A percentile compares a stretch with the other conserved stretches of the same genome.
phyloP scores from a whole-genome alignment of 1,140 invertebrate species.

The Rhopalosiphum maidis region DNA sequence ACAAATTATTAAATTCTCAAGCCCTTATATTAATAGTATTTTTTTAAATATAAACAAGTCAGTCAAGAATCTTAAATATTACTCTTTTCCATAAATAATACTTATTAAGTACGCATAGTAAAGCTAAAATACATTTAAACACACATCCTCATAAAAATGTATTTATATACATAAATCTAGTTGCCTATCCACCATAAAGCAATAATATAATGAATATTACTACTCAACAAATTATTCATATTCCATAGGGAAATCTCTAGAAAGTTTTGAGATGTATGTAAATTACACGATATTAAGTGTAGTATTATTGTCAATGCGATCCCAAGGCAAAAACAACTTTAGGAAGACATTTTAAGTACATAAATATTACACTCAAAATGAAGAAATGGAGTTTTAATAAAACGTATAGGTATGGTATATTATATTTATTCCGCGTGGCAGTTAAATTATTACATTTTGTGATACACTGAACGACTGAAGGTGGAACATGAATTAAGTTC shows the following conservation, averaged over 20 bases:
- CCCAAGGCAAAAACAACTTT: background rate
- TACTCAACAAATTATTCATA: slow-evolving; percentile 1
- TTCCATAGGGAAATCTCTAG: background rate
- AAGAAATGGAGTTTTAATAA: background rate
- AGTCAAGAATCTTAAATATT: background rate
- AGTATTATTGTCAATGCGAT: background rate
- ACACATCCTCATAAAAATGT: no score
- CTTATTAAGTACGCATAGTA: background rate
- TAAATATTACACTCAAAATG: background rate
- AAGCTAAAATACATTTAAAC: background rate
- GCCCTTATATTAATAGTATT: background rate
- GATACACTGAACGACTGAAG: background rate
- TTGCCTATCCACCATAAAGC: background rate
- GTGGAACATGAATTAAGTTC: background rate
- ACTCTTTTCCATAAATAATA: background rate
- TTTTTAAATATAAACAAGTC: background rate
- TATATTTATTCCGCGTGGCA: background rate
- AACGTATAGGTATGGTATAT: background rate
- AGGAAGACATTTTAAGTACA: background rate
- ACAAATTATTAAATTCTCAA: background rate
- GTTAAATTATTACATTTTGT: background rate
- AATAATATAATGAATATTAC: background rate
- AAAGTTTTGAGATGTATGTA: slow-evolving; percentile 24
- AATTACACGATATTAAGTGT: slow-evolving; percentile 7
- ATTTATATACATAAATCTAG: background rate